These are phyloP conservation scores for Drosophila micromelanica DNA, from an alignment of 1,140 invertebrate genomes.

Conservation along the genomic window DNA sequence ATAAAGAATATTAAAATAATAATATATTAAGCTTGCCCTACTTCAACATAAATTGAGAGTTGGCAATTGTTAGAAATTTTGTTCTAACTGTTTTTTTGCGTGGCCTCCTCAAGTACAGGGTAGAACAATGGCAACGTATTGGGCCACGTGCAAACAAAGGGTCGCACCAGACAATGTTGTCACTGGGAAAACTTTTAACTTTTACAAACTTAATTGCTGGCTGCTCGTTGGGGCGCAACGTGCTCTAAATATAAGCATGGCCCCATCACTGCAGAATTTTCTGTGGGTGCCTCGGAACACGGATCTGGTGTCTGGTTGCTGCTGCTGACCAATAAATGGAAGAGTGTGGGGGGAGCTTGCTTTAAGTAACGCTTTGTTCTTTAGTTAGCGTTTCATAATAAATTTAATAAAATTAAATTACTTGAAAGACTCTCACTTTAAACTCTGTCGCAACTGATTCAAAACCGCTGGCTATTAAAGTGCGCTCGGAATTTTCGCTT, in stretches of 20 bases:
- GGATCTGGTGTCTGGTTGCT: conserved; percentile 15
- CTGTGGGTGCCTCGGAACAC: no score
- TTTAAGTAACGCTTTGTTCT: conserved; percentile 36
- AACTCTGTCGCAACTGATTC: conserved; percentile 15
- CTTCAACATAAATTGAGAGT: no score
- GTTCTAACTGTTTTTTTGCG: no score
- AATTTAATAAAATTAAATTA: conserved; percentile 35
- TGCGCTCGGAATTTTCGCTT: no score
- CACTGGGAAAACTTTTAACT: conserved; percentile 76
- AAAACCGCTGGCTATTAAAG: not conserved
- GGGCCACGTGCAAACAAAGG: conserved; percentile 71
- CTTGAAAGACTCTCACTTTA: conserved; percentile 5
- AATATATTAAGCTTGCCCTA: no score
- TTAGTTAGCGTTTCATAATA: conserved; percentile 21
- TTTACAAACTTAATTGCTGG: conserved; percentile 78
- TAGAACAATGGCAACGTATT: conserved; percentile 31
- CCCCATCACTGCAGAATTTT: not conserved
- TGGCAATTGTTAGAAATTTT: no score
- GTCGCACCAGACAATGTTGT: conserved; percentile 75
- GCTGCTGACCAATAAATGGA: conserved; percentile 33
- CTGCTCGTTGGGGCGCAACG: conserved; percentile 31
- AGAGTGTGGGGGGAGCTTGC: not conserved
- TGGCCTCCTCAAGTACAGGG: not conserved
- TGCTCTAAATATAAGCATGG: conserved; percentile 55
- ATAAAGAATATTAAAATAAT: no score